These are phyloP conservation scores for Columbina picui DNA, from an alignment of 2,113 vertebrate genomes.

Conservation along the genomic window DNA sequence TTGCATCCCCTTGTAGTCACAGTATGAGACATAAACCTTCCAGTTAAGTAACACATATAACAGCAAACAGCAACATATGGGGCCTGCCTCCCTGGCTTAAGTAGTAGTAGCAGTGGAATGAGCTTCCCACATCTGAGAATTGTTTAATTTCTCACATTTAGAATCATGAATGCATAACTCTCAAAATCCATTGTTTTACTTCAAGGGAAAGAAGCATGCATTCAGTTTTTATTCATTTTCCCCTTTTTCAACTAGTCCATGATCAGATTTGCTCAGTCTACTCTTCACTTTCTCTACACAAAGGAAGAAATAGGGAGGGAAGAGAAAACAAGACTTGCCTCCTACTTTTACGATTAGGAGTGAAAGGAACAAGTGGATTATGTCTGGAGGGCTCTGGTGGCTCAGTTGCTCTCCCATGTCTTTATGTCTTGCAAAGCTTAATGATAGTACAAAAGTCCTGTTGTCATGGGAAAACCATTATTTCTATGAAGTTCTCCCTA, in stretches of 20 bases:
- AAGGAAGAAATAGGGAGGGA: background rate
- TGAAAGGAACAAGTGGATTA: fast-evolving
- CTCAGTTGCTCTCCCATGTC: background rate
- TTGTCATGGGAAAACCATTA: background rate
- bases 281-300: background rate
- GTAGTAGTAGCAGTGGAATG: background rate
- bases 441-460: background rate
- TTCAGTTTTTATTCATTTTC: background rate
- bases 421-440: background rate
- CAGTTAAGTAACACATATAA: background rate
- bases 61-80: background rate
- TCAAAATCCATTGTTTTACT: background rate
- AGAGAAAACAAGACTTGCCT: background rate
- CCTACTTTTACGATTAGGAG: background rate
- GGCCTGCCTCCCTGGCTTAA: background rate
- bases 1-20: background rate
- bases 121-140: background rate
- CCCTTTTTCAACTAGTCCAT: background rate
- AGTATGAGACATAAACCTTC: background rate
- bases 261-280: background rate
- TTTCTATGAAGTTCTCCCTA: background rate
- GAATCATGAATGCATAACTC: background rate
- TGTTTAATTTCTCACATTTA: background rate
- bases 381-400: background rate
- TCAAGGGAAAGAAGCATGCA: background rate